These are phyloP conservation scores for Drosophila arizonae DNA, from an alignment of 1,140 invertebrate genomes.

Conservation along the genomic window DNA sequence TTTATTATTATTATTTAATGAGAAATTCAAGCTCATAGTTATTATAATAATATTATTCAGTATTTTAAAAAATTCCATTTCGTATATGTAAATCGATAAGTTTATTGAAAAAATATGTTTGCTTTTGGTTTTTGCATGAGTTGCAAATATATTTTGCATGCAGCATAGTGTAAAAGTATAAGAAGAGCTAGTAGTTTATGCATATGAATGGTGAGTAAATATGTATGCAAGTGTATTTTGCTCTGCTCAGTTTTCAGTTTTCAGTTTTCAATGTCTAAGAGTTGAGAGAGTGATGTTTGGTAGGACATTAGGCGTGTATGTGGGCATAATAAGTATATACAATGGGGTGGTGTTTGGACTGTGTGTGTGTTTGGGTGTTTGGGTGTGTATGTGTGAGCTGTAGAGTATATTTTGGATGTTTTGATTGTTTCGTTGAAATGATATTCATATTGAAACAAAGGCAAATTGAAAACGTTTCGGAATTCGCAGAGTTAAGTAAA, in stretches of 20 bases:
- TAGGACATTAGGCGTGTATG: background rate
- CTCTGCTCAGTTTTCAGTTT: background rate
- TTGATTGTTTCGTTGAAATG: conserved; percentile 17
- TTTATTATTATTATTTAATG: too few relatives aligned
- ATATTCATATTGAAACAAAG: background rate
- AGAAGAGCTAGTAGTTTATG: conserved; percentile 18
- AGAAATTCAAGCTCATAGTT: too few relatives aligned
- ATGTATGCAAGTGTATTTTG: conserved; percentile 6
- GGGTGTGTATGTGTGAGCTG: background rate
- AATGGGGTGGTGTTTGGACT: conserved; percentile 3
- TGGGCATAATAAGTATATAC: conserved; percentile 11
- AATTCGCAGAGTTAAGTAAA: conserved; percentile 30
- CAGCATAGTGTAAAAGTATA: conserved; percentile 37
- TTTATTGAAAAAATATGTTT: background rate
- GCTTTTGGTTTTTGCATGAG: background rate
- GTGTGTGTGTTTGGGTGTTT: background rate
- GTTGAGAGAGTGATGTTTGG: conserved; percentile 1
- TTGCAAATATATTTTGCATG: conserved; percentile 35
- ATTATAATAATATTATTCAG: too few relatives aligned
- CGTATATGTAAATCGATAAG: background rate
- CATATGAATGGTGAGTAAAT: conserved; percentile 18
- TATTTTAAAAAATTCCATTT: too few relatives aligned
- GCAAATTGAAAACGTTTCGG: conserved; percentile 39
- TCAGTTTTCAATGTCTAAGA: conserved; percentile 2
- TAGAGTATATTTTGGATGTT: conserved; percentile 15